A percentile compares a stretch with the other conserved stretches of the same genome.
These are phyloP conservation scores for Empis livida DNA, from an alignment of 2,888 invertebrate genomes.

Conservation along the genomic window DNA sequence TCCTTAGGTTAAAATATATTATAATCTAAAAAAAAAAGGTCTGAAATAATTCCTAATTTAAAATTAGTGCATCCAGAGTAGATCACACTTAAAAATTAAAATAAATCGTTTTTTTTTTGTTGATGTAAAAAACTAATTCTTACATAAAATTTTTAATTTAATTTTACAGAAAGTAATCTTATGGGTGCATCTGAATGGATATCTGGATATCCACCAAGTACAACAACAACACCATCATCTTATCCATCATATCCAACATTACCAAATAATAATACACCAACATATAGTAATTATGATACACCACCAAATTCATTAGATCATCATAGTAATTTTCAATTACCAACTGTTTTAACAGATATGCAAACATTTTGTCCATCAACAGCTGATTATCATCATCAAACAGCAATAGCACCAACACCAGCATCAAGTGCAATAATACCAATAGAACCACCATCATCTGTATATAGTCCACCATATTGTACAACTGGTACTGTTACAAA, in stretches of 20 bases:
- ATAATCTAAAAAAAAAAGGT: too few species aligned
- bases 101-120: too few species aligned
- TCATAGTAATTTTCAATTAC: constrained; percentile 41
- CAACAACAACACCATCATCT: constrained; percentile 39
- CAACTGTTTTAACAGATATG: constrained; percentile 44
- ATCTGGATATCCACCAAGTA: constrained; percentile 40
- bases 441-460: constrained; percentile 19
- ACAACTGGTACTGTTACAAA: constrained; percentile 19
- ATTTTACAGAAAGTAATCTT: constrained; percentile 43
- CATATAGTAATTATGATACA: constrained; percentile 41
- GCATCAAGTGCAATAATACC: constrained; percentile 19
- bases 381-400: constrained; percentile 35
- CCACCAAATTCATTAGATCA: constrained; percentile 23
- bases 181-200: constrained; percentile 48
- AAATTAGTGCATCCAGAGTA: too few species aligned
- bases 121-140: too few species aligned
- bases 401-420: constrained; percentile 18
- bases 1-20: too few species aligned
- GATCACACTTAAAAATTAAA: too few species aligned
- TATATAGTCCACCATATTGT: constrained; percentile 24
- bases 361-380: constrained; percentile 36
- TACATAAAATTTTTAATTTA: constrained; percentile 3
- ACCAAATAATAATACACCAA: constrained; percentile 24
- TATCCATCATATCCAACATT: constrained; percentile 42
- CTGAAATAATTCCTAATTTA: too few species aligned